Evolutionary conservation across 2,113 vertebrate species (phyloP).

Genomic region (Tragelaphus imberbis): DNA sequence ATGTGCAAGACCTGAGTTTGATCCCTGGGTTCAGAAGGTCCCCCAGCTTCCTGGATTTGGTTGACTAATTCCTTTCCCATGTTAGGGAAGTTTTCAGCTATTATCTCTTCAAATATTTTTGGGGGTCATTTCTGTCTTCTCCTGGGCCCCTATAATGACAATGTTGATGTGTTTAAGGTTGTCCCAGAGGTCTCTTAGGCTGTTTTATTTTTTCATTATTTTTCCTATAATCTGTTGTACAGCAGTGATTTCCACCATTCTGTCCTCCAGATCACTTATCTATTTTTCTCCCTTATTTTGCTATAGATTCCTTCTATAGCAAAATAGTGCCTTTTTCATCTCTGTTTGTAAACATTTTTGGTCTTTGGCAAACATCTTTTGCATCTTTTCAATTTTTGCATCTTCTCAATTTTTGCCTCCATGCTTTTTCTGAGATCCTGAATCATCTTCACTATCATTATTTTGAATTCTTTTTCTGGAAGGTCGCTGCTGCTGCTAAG

Average conservation of each 20-base stretch:
- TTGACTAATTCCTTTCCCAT: neutral
- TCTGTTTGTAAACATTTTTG: neutral
- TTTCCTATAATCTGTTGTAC: neutral
- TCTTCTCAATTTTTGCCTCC: neutral
- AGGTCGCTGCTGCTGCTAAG: neutral
- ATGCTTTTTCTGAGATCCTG: neutral
- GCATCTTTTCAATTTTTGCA: neutral
- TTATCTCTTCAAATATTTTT: neutral
- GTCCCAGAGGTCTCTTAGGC: neutral
- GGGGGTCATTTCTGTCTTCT: neutral
- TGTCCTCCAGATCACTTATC: neutral
- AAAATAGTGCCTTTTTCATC: neutral
- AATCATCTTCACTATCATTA: neutral
- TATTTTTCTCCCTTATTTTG: neutral
- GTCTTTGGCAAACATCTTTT: neutral
- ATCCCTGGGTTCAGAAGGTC: neutral
- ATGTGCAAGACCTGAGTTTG: accelerated
- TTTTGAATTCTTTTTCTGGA: neutral
- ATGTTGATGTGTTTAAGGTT: neutral
- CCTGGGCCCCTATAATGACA: neutral
- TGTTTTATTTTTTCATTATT: neutral
- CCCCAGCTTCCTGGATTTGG: neutral
- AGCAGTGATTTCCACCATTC: neutral
- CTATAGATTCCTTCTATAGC: neutral
- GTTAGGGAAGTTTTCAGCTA: neutral